A percentile compares a stretch with the other conserved stretches of the same genome.
Evolutionary conservation across 2,797 vertebrate species (phyloP).

Genomic region (Pteropus rufus): DNA sequence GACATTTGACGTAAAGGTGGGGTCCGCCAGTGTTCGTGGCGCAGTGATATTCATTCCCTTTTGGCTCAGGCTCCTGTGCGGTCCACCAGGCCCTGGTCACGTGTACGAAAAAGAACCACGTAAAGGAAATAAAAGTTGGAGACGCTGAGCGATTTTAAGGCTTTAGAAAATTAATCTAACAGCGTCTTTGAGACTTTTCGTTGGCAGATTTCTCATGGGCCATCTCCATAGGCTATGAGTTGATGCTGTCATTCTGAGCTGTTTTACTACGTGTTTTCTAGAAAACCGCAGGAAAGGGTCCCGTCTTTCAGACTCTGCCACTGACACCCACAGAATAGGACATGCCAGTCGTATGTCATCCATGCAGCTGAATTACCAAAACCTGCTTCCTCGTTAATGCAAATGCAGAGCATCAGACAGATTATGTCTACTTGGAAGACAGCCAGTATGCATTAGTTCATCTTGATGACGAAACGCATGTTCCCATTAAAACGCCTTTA

Average conservation of each 20-base stretch:
- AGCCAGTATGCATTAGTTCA: fast-evolving
- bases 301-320: neutral
- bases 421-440: neutral
- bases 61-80: fast-evolving
- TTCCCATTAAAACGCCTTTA: neutral
- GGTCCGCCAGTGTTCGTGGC: no score
- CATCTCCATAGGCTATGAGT: neutral
- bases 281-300: fast-evolving
- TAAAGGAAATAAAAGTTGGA: neutral
- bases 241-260: fast-evolving
- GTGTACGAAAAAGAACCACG: neutral
- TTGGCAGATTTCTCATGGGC: neutral
- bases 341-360: fast-evolving
- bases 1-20: neutral
- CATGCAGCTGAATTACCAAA: neutral
- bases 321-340: neutral
- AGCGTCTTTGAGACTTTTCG: neutral
- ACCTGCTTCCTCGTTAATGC: neutral
- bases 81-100: neutral
- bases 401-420: neutral
- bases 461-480: neutral
- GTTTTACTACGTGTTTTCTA: neutral
- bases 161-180: no score
- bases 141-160: neutral
- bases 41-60: neutral